phyloP scores from a whole-genome alignment of 2,113 vertebrate species.

The Tricholaema leucomelas region DNA sequence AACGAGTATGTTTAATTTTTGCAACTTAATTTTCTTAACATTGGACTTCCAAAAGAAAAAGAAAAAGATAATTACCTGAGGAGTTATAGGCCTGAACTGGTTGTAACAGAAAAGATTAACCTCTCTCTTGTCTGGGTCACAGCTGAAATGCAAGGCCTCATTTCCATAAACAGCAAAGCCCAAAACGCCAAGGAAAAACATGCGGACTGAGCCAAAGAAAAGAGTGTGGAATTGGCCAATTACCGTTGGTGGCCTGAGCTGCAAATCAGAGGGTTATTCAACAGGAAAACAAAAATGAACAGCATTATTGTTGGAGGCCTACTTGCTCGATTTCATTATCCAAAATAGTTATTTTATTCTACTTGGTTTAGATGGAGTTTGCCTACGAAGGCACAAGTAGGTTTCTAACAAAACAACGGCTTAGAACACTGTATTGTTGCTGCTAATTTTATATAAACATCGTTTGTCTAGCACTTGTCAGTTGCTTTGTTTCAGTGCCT shows the following conservation, averaged over 20 bases:
- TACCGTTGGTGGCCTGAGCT: slow-evolving; percentile 88
- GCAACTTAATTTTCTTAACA: background rate
- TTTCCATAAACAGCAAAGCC: slow-evolving; percentile 89
- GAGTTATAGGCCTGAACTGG: slow-evolving; percentile 89
- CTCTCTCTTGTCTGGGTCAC: slow-evolving; percentile 85
- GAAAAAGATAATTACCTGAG: slow-evolving; percentile 76
- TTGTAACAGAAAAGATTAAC: slow-evolving; percentile 91
- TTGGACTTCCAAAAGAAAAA: background rate
- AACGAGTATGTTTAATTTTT: background rate
- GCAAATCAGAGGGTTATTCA: slow-evolving; percentile 32
- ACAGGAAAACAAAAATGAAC: slow-evolving; percentile 22
- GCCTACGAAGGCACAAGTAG: background rate
- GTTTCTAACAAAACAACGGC: background rate
- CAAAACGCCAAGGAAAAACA: slow-evolving; percentile 86
- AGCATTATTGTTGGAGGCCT: background rate
- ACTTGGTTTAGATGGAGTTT: background rate
- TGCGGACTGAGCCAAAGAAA: slow-evolving; percentile 87
- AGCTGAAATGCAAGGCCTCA: slow-evolving; percentile 90
- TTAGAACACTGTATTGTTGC: background rate
- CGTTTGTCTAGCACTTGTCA: background rate
- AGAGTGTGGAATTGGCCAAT: slow-evolving; percentile 89
- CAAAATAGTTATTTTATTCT: background rate
- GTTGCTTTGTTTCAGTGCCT: background rate
- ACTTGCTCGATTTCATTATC: background rate
- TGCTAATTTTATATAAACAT: background rate